These are phyloP conservation scores for Amphimallon solstitiale DNA, from an alignment of 2,888 invertebrate genomes.

Conservation along the genomic window DNA sequence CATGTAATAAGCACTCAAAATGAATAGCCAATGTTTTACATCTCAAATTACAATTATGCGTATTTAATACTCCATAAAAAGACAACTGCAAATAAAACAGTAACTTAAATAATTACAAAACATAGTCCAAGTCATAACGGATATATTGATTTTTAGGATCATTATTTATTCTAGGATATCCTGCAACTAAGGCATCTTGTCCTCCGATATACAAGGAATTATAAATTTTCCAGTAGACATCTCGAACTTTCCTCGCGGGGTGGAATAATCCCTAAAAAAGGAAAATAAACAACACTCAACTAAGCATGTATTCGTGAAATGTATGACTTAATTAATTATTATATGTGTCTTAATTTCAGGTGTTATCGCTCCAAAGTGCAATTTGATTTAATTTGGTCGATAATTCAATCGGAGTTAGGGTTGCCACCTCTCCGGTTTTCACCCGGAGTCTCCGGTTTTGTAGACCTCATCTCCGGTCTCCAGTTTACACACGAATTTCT, in stretches of 20 bases:
- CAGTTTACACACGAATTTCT: no score
- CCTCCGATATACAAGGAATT: conserved; percentile 99
- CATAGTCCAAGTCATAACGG: conserved; percentile 93
- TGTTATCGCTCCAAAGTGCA: no score
- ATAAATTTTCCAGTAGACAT: conserved; percentile 99
- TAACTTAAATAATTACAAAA: conserved; percentile 71
- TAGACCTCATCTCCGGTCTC: no score
- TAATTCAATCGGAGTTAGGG: no score
- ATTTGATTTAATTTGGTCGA: no score
- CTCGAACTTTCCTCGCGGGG: conserved; percentile 98
- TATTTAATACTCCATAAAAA: conserved; percentile 12
- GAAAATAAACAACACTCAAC: no score
- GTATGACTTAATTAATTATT: no score
- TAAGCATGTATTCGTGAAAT: no score
- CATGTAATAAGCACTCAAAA: conserved; percentile 12
- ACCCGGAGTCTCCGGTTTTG: no score
- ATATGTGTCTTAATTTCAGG: no score
- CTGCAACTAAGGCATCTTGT: conserved; percentile 96
- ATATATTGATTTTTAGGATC: conserved; percentile 94
- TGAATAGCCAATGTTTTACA: conserved; percentile 4
- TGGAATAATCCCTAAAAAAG: conserved; percentile 91
- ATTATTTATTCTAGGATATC: conserved; percentile 96
- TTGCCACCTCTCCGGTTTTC: no score
- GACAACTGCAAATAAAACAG: conserved; percentile 2
- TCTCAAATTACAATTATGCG: conserved; percentile 8